Evolutionary conservation across 2,888 invertebrate species (phyloP).

Genomic region (Lasioglossum oenotherae): DNA sequence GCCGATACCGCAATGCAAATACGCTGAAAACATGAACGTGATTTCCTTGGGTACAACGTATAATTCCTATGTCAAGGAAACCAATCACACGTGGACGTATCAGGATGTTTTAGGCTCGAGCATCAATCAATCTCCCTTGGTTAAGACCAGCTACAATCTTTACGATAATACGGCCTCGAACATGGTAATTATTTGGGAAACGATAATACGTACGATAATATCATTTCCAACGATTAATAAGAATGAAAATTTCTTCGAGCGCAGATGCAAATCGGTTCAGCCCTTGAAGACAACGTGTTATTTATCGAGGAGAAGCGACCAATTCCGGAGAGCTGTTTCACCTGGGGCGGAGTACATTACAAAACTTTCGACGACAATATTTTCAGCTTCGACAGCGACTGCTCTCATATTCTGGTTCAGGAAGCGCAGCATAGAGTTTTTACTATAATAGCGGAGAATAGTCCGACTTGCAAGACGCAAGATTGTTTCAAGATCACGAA

Average conservation of each 20-base stretch:
- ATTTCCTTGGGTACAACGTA: slow-evolving; percentile 64
- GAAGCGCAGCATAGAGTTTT: slow-evolving; percentile 90
- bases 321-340: slow-evolving; percentile 89
- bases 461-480: slow-evolving; percentile 85
- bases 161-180: slow-evolving; percentile 21
- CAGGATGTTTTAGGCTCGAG: slow-evolving; percentile 50
- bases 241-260: background rate
- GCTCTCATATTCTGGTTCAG: slow-evolving; percentile 90
- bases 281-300: slow-evolving; percentile 4
- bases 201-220: background rate
- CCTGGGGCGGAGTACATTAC: slow-evolving; percentile 93
- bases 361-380: slow-evolving; percentile 94
- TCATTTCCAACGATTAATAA: background rate
- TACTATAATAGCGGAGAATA: slow-evolving; percentile 87
- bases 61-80: slow-evolving; percentile 62
- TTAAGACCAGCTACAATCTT: background rate
- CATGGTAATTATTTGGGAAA: slow-evolving; percentile 24
- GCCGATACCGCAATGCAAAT: slow-evolving; percentile 90
- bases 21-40: slow-evolving; percentile 84
- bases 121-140: background rate
- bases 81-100: slow-evolving; percentile 71
- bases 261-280: slow-evolving; percentile 31
- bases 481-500: slow-evolving; percentile 86
- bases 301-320: slow-evolving; percentile 82
- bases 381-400: slow-evolving; percentile 90